Percentiles rank a stretch among this genome's conserved stretches.
Conservation (phyloP, 2,888 invertebrate genomes). For the Ochropacha duplaris region DNA sequence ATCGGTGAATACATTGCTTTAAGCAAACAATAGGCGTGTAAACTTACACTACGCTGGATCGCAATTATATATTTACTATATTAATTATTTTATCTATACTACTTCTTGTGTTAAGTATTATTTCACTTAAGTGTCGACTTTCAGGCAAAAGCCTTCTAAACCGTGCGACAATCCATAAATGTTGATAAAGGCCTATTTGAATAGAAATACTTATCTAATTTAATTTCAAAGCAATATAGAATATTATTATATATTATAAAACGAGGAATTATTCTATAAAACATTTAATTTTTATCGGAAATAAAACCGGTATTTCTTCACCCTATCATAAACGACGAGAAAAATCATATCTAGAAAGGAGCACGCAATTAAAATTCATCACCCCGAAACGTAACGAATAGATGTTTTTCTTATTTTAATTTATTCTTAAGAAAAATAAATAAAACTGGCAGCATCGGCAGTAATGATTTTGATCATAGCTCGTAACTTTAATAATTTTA, state of each 20-base stretch:
- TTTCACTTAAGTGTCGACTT: too few relatives aligned
- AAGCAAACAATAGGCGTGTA: too few relatives aligned
- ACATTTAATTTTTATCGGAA: not conserved
- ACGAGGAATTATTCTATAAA: not conserved
- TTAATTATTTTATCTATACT: too few relatives aligned
- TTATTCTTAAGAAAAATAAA: not conserved
- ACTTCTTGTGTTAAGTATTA: too few relatives aligned
- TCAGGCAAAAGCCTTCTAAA: too few relatives aligned
- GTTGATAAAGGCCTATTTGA: too few relatives aligned
- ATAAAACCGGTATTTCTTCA: not conserved
- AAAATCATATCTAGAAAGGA: not conserved
- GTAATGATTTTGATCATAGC: not conserved
- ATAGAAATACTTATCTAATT: too few relatives aligned
- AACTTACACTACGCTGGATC: too few relatives aligned
- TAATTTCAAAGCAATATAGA: not conserved
- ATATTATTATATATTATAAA: not conserved
- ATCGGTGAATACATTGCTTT: too few relatives aligned
- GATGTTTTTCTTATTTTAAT: not conserved
- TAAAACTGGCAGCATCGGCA: not conserved
- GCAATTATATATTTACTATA: too few relatives aligned
- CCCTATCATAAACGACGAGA: not conserved
- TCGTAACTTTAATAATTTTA: constrained; percentile 34
- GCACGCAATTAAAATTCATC: not conserved
- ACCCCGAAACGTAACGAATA: not conserved
- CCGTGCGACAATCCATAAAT: too few relatives aligned